These are phyloP conservation scores for Pararge aegeria DNA, from an alignment of 1,140 invertebrate genomes.

Conservation along the genomic window DNA sequence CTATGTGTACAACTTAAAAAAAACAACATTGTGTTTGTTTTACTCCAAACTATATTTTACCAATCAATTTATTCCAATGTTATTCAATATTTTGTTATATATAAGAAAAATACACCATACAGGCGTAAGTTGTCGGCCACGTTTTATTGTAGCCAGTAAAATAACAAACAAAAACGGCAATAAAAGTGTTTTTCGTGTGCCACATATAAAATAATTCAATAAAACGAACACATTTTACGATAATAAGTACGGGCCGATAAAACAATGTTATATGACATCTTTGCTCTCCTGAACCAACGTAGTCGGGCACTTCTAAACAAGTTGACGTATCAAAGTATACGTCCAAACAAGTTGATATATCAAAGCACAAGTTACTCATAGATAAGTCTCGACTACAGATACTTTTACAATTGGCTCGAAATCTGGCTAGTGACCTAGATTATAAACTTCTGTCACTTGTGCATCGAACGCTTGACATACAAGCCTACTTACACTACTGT, in stretches of 20 bases:
- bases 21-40: too few relatives aligned
- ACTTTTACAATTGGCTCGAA: too few relatives aligned
- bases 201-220: constrained; percentile 27
- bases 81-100: not conserved
- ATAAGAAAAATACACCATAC: not conserved
- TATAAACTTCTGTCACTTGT: too few relatives aligned
- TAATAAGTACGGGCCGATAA: constrained; percentile 18
- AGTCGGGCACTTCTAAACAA: not conserved
- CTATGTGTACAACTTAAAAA: too few relatives aligned
- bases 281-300: constrained; percentile 4
- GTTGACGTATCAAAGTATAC: not conserved
- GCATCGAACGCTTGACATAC: too few relatives aligned
- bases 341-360: not conserved
- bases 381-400: too few relatives aligned
- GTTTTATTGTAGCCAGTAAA: constrained; percentile 18
- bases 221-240: constrained; percentile 26
- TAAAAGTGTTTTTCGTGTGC: constrained; percentile 19
- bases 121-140: constrained; percentile 6
- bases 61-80: not conserved
- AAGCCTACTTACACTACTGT: too few relatives aligned
- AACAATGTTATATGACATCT: constrained; percentile 16
- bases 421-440: too few relatives aligned
- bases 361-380: too few relatives aligned
- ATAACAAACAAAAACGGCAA: constrained; percentile 11
- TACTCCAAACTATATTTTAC: too few relatives aligned